Evolutionary conservation across 2,797 vertebrate species (phyloP).

Genomic region (Hephaestus fuliginosus): DNA sequence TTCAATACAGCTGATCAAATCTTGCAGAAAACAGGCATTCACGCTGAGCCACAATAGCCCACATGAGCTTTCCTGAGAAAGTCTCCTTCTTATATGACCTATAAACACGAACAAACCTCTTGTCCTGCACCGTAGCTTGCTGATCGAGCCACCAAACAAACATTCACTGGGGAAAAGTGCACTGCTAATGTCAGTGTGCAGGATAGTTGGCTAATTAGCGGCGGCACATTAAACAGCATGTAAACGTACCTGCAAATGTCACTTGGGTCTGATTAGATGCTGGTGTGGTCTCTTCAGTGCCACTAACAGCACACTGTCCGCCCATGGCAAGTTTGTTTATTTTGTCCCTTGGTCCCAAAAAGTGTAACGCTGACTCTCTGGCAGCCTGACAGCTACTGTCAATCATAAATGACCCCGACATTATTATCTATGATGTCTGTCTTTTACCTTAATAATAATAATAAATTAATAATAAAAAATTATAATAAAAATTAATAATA

Average conservation of each 20-base stretch:
- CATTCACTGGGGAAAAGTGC: not conserved
- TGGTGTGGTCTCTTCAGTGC: not conserved
- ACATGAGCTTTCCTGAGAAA: not conserved
- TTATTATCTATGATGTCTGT: not conserved
- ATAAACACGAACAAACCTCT: no score
- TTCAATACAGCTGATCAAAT: not conserved
- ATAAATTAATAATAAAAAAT: not conserved
- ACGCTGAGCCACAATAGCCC: not conserved
- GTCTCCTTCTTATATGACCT: not conserved
- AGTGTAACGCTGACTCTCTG: not conserved
- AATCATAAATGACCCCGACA: no score
- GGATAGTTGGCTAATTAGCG: not conserved
- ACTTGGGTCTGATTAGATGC: not conserved
- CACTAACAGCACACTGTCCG: not conserved
- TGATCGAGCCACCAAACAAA: not conserved
- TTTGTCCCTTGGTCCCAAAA: not conserved
- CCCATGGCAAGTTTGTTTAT: not conserved
- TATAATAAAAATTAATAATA: not conserved
- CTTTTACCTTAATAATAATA: not conserved
- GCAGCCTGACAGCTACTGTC: no score
- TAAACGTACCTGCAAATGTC: not conserved
- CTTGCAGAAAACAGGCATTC: not conserved
- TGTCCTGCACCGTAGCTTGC: not conserved
- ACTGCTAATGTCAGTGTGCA: not conserved
- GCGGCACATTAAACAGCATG: constrained; percentile 15